A percentile compares a stretch with the other conserved stretches of the same genome.
phyloP scores from a whole-genome alignment of 2,888 invertebrate species.

The Mechanitis messenoides region DNA sequence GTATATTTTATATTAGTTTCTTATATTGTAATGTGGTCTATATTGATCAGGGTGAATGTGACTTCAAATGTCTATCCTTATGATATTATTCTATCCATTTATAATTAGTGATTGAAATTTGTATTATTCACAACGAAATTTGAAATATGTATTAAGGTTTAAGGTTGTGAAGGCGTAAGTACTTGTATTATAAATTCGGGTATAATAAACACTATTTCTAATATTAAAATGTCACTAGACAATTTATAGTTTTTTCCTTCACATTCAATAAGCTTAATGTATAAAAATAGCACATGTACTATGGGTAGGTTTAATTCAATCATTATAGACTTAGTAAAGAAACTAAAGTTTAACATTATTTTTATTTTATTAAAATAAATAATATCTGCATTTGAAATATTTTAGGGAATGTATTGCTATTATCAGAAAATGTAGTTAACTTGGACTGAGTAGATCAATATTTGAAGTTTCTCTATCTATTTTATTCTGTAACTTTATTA shows the following conservation, averaged over 20 bases:
- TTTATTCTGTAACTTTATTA: no score
- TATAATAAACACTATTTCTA: not conserved
- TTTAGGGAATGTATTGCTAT: no score
- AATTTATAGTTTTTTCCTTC: not conserved
- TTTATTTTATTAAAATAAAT: no score
- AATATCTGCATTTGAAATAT: no score
- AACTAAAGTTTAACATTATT: no score
- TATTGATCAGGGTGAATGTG: slow-evolving; percentile 36
- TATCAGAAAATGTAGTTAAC: no score
- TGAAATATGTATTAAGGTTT: slow-evolving; percentile 6
- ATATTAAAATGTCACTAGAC: not conserved
- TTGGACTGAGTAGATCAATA: no score
- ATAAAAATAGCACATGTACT: no score
- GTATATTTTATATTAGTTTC: slow-evolving; percentile 20
- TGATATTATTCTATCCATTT: slow-evolving; percentile 23
- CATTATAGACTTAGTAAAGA: no score
- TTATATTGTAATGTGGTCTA: slow-evolving; percentile 35
- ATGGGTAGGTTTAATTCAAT: no score
- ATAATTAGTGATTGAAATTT: slow-evolving; percentile 34
- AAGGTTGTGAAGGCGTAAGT: slow-evolving; percentile 31
- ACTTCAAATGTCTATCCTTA: slow-evolving; percentile 26
- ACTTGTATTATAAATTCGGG: slow-evolving; percentile 37
- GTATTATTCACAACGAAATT: slow-evolving; percentile 17
- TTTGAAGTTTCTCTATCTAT: no score
- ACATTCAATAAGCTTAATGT: no score